These are phyloP conservation scores for Papilio dardanus DNA, from an alignment of 1,140 invertebrate genomes.

Conservation along the genomic window DNA sequence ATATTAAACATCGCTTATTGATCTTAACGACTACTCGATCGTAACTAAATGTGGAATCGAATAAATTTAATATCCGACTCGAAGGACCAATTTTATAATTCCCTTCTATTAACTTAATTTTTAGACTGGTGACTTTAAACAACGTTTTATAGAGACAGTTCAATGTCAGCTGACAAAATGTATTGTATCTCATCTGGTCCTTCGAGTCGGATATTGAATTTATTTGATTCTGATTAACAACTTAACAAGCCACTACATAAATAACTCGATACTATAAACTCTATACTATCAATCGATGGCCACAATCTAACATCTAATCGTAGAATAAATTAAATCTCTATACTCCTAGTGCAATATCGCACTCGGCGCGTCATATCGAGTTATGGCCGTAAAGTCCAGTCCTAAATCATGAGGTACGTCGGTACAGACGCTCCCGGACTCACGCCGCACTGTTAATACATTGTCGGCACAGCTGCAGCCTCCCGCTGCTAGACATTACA, in stretches of 20 bases:
- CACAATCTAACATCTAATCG: constrained; percentile 26
- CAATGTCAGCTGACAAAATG: too few relatives aligned
- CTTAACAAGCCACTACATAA: too few relatives aligned
- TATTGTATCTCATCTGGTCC: too few relatives aligned
- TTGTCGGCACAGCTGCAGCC: constrained; percentile 5
- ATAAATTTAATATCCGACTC: not conserved
- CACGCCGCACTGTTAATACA: constrained; percentile 36
- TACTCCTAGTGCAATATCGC: constrained; percentile 32
- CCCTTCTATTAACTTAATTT: too few relatives aligned
- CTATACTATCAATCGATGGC: constrained; percentile 12
- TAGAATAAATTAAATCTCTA: constrained; percentile 36
- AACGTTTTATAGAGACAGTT: too few relatives aligned
- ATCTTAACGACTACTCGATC: constrained; percentile 12
- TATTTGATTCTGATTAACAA: too few relatives aligned
- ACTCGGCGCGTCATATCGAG: constrained; percentile 35
- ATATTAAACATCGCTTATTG: constrained; percentile 25
- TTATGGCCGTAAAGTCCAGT: constrained; percentile 18
- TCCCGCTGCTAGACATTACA: constrained; percentile 25
- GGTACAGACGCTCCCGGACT: constrained; percentile 35
- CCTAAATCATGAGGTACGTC: constrained; percentile 33
- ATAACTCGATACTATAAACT: not conserved
- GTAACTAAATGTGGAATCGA: constrained; percentile 1
- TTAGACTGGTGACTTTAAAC: too few relatives aligned
- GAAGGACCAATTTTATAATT: constrained; percentile 7
- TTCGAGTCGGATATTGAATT: too few relatives aligned